Evolutionary conservation across 2,797 vertebrate species (phyloP).

Genomic region (Pangasius sanitwongsei): DNA sequence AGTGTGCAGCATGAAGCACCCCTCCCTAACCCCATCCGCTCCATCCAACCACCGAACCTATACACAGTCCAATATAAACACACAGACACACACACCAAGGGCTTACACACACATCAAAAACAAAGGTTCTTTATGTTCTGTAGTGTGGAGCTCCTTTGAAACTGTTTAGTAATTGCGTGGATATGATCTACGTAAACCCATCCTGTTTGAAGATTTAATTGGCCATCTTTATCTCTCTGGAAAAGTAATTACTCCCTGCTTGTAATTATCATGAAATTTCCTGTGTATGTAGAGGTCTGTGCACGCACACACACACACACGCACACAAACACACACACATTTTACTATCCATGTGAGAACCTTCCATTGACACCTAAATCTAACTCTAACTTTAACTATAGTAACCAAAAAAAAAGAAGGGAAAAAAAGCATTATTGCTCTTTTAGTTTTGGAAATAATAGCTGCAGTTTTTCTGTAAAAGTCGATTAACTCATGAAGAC

Average conservation of each 20-base stretch:
- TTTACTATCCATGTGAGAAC: neutral
- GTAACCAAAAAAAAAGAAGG: neutral
- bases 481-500: neutral
- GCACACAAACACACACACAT: constrained; percentile 37
- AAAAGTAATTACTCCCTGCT: constrained; percentile 62
- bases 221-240: constrained; percentile 66
- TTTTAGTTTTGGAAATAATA: neutral
- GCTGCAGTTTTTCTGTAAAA: neutral
- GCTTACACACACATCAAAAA: constrained; percentile 33
- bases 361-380: neutral
- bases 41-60: constrained; percentile 68
- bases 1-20: constrained; percentile 59
- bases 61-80: constrained; percentile 61
- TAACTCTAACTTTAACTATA: neutral
- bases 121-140: constrained; percentile 54
- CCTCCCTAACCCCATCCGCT: constrained; percentile 70
- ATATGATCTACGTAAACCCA: constrained; percentile 26
- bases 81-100: constrained; percentile 30
- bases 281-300: constrained; percentile 51
- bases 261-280: constrained; percentile 66
- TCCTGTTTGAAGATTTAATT: constrained; percentile 53
- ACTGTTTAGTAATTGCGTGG: constrained; percentile 22
- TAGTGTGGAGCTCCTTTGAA: constrained; percentile 31
- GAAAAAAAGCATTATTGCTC: too few relatives aligned
- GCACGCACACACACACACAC: constrained; percentile 8